Evolutionary conservation across 2,113 vertebrate species (phyloP).

Genomic region (Thunnus maccoyii): DNA sequence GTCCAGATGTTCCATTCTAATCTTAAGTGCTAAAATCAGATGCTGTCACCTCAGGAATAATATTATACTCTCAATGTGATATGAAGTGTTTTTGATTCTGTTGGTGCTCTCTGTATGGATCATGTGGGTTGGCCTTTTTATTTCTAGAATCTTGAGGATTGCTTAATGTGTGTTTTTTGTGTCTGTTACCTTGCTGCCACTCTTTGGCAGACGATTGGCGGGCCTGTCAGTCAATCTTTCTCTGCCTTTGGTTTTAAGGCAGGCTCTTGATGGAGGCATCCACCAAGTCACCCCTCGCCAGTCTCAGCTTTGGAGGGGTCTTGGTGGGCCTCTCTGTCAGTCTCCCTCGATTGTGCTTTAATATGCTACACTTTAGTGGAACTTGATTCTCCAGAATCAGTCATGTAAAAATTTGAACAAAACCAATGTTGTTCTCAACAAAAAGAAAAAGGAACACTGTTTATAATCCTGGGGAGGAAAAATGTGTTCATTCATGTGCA

Average conservation of each 20-base stretch:
- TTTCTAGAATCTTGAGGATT: constrained; percentile 82
- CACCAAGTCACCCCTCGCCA: constrained; percentile 26
- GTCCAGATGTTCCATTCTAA: constrained; percentile 52
- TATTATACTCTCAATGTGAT: constrained; percentile 70
- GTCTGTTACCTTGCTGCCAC: constrained; percentile 71
- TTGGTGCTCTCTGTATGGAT: constrained; percentile 82
- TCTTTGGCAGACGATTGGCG: constrained; percentile 49
- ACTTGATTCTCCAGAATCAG: constrained; percentile 88
- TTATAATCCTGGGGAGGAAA: constrained; percentile 89
- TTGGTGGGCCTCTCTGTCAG: constrained; percentile 74
- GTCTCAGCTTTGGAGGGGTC: constrained; percentile 39
- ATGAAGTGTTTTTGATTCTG: constrained; percentile 80
- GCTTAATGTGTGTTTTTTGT: constrained; percentile 82
- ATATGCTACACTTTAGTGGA: constrained; percentile 90
- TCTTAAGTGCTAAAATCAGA: constrained; percentile 80
- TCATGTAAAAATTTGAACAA: constrained; percentile 94
- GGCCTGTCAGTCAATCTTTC: constrained; percentile 43
- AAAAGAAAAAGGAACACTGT: constrained; percentile 81
- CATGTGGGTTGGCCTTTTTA: constrained; percentile 87
- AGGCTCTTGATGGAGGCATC: constrained; percentile 40
- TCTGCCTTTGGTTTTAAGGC: constrained; percentile 60
- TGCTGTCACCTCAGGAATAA: constrained; percentile 84
- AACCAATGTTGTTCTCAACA: constrained; percentile 83
- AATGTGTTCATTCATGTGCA: constrained; percentile 93
- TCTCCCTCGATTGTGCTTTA: constrained; percentile 89